Conservation (phyloP, 2,888 invertebrate genomes). For the Morpho achilles region DNA sequence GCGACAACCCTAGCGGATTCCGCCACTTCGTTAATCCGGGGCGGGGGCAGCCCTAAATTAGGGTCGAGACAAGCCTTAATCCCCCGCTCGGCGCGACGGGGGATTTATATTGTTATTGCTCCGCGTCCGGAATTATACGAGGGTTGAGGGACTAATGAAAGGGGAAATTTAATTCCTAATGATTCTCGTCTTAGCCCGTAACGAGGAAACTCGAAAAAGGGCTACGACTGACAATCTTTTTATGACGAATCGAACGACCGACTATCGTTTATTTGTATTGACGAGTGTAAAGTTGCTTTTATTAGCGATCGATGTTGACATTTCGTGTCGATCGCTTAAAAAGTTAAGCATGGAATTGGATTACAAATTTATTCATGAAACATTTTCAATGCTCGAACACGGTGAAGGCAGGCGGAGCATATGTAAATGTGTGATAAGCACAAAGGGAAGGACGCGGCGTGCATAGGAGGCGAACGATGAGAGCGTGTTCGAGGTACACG, state of each 20-base stretch:
- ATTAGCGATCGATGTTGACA: slow-evolving; percentile 36
- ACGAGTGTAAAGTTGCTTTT: slow-evolving; percentile 45
- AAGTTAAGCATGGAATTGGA: slow-evolving; percentile 71
- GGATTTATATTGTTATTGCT: slow-evolving; percentile 80
- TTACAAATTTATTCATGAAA: slow-evolving; percentile 77
- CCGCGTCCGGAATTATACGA: slow-evolving; percentile 79
- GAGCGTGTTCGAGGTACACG: slow-evolving; percentile 21
- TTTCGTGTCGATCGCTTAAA: slow-evolving; percentile 51
- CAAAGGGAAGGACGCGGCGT: slow-evolving; percentile 53
- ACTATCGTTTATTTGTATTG: slow-evolving; percentile 61
- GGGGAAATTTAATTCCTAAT: slow-evolving; percentile 80
- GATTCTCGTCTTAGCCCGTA: slow-evolving; percentile 79
- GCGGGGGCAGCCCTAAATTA: slow-evolving; percentile 79
- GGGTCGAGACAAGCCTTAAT: slow-evolving; percentile 80
- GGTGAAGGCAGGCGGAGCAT: slow-evolving; percentile 64
- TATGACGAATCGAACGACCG: slow-evolving; percentile 68
- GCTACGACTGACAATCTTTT: slow-evolving; percentile 69
- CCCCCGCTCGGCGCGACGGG: slow-evolving; percentile 79
- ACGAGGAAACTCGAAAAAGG: slow-evolving; percentile 78
- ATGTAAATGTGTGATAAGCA: slow-evolving; percentile 75
- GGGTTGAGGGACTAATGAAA: slow-evolving; percentile 80
- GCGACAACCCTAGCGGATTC: slow-evolving; percentile 79
- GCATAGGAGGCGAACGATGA: slow-evolving; percentile 40
- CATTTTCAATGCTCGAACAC: slow-evolving; percentile 73
- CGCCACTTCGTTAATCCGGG: slow-evolving; percentile 79